Percentiles rank a stretch among this genome's conserved stretches.
Evolutionary conservation across 2,113 vertebrate genomes (phyloP).

Genomic region (Asarcornis scutulata): DNA sequence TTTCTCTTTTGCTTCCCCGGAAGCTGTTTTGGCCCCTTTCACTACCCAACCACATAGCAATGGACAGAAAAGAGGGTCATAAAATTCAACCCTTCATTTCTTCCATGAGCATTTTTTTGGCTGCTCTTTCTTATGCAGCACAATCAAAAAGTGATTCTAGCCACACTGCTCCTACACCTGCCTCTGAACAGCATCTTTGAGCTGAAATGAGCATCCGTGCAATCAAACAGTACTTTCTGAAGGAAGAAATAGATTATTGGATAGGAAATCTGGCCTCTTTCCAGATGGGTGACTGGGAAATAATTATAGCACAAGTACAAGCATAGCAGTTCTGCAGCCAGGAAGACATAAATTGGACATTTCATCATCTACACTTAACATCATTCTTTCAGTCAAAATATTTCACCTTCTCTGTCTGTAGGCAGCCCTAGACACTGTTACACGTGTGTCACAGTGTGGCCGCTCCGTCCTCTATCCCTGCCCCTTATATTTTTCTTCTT

Average conservation of each 20-base stretch:
- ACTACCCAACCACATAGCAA: background rate
- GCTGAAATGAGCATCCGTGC: fast-evolving
- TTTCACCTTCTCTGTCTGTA: background rate
- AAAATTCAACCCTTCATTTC: background rate
- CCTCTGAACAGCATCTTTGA: background rate
- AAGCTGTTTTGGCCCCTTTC: background rate
- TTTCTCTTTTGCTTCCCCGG: background rate
- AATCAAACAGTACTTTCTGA: background rate
- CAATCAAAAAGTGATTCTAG: background rate
- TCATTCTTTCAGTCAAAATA: background rate
- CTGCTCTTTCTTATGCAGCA: background rate
- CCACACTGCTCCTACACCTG: background rate
- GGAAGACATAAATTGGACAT: fast-evolving
- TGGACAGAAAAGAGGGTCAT: background rate
- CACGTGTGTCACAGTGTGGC: fast-evolving
- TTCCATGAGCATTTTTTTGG: background rate
- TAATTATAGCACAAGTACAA: background rate
- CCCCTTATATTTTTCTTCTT: background rate
- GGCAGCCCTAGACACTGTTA: background rate
- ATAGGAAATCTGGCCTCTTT: background rate
- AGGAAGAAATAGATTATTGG: background rate
- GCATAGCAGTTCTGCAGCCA: background rate
- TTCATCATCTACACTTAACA: fast-evolving
- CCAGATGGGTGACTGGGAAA: background rate
- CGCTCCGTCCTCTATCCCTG: background rate